phyloP scores from a whole-genome alignment of 2,888 invertebrate species.

The Latheticus oryzae region DNA sequence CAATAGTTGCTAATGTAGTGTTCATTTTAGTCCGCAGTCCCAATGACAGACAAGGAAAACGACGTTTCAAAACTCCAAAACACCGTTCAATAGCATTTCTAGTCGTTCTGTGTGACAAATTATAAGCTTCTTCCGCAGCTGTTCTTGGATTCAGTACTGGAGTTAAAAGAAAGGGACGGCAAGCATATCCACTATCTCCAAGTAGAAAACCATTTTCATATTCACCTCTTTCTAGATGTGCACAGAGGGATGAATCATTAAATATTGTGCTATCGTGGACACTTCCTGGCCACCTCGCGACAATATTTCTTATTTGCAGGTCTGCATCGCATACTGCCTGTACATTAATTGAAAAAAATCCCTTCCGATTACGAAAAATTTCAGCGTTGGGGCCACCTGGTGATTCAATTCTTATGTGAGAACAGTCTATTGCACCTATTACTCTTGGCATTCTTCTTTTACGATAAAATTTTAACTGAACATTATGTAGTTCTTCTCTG shows the following conservation, averaged over 20 bases:
- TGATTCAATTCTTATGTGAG: slow-evolving; percentile 49
- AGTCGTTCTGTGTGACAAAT: slow-evolving; percentile 47
- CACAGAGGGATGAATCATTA: slow-evolving; percentile 49
- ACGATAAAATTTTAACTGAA: not conserved
- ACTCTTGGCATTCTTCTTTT: slow-evolving; percentile 29
- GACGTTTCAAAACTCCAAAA: slow-evolving; percentile 46
- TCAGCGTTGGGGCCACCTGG: slow-evolving; percentile 51
- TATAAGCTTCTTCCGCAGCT: slow-evolving; percentile 43
- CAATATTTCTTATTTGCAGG: slow-evolving; percentile 47
- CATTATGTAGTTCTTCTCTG: not conserved
- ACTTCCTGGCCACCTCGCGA: slow-evolving; percentile 52
- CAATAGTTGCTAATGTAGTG: slow-evolving; percentile 38
- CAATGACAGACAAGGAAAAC: slow-evolving; percentile 45
- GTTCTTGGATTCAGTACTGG: slow-evolving; percentile 42
- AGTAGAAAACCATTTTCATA: slow-evolving; percentile 41
- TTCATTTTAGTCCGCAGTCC: slow-evolving; percentile 39
- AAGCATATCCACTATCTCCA: slow-evolving; percentile 46
- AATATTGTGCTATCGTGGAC: slow-evolving; percentile 52
- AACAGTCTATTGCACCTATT: slow-evolving; percentile 49
- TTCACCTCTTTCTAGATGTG: slow-evolving; percentile 43
- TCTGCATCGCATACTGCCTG: slow-evolving; percentile 49
- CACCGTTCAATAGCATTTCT: slow-evolving; percentile 43
- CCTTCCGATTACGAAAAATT: slow-evolving; percentile 51
- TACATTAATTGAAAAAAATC: slow-evolving; percentile 51
- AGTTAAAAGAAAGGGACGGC: slow-evolving; percentile 42